Base-by-base conservation (phyloP, 2,113 vertebrate genomes). In the Hippocampus barbouri region DNA sequence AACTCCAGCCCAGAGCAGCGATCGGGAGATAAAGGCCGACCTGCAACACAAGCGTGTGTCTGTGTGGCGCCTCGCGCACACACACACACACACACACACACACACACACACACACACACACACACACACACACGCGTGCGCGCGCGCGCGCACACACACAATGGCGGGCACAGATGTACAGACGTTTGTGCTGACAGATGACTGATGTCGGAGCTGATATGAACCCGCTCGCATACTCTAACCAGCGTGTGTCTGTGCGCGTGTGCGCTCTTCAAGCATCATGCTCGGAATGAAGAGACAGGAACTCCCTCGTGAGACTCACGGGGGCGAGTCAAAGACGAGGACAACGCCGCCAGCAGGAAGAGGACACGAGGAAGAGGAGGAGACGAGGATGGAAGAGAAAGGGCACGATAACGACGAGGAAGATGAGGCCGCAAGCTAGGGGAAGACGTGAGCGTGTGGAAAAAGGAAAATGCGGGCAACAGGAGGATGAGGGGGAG, bases 161-260 rank as follows among this genome's bases (percentile, higher is more conserved):
- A 65, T 47, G 69, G 76, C 66, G 84, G 71, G 75, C 30, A 49
- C 64, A 73, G 83, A 89, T 85, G 73, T 72, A 71, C 34, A 68
- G 87, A 87, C 83, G 80, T 82, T 83, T 83, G 57, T 85, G 85
- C 86, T 89, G 86, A 89, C 85, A 80, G 83, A 84, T 84, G 86
- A 89, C 83, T 85, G 88, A 88, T 89, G 86, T 78, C 57, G 47
- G 47, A 79, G 82, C 65, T 82, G 85, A 88, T 88, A 87, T 59
- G 72, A 88, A 85, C 85, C 83, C 66, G 78, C 72, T 54, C 72
- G 30, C 65, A 78, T 51, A 61, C 69, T 79, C 70, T 74, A 71
- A 71, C 1, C 6, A 70, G 73, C 11, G 53, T 70, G 43, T 69
- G 57, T 63, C 64, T 73, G 64, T 68, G 47, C 43, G 49, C 60